A percentile compares a stretch with the other conserved stretches of the same genome.
Evolutionary conservation across 2,888 invertebrate species (phyloP).

Genomic region (Sinodicranocentrus sp.): DNA sequence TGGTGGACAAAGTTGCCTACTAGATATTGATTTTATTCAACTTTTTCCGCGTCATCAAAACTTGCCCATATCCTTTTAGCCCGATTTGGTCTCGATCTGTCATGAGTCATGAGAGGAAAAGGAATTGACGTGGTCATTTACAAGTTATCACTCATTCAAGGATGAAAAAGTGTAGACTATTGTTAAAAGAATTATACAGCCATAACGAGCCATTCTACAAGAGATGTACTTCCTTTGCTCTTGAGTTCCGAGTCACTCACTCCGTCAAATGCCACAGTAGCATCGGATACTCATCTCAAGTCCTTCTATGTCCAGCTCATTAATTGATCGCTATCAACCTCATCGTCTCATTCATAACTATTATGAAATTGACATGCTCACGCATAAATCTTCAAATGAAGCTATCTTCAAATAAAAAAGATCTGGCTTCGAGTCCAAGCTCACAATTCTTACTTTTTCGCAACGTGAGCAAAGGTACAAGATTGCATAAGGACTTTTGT

Average conservation of each 20-base stretch:
- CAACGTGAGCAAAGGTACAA: not conserved
- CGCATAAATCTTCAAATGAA: no score
- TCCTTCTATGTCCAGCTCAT: not conserved
- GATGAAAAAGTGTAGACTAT: not conserved
- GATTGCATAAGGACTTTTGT: not conserved
- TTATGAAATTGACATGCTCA: not conserved
- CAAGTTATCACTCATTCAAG: no score
- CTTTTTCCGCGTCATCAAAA: not conserved
- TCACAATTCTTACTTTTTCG: not conserved
- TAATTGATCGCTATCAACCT: conserved; percentile 2
- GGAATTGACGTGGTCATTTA: not conserved
- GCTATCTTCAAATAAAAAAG: no score
- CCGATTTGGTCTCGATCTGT: not conserved
- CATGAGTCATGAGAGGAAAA: not conserved
- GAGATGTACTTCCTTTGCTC: not conserved
- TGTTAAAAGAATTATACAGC: not conserved
- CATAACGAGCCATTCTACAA: not conserved
- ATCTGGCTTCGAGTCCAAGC: no score
- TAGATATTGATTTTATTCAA: not conserved
- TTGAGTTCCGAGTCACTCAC: no score
- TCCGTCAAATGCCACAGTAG: no score
- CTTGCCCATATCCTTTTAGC: not conserved
- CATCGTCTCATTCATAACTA: not conserved
- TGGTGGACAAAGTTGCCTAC: not conserved
- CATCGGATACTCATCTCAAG: no score